Evolutionary conservation across 2,113 vertebrate species (phyloP).

Genomic region (Regulus satrapa): DNA sequence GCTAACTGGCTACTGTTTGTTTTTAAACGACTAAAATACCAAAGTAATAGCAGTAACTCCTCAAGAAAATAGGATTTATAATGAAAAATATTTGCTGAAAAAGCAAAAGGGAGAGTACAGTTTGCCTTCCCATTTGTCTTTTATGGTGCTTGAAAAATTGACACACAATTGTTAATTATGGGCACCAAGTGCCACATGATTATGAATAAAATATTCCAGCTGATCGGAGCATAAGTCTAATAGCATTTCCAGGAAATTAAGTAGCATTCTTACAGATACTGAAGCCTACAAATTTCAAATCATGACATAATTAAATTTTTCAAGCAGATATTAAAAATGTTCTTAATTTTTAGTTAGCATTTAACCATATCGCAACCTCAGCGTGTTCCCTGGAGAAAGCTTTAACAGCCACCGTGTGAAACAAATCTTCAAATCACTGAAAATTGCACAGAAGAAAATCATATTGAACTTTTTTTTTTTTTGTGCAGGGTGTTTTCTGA

Average conservation of each 20-base stretch:
- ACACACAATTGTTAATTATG: conserved; percentile 68
- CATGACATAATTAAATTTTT: conserved; percentile 61
- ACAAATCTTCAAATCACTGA: not conserved
- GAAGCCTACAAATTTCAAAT: conserved; percentile 54
- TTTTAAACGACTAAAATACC: conserved; percentile 17
- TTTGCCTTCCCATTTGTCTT: conserved; percentile 46
- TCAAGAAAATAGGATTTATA: conserved; percentile 26
- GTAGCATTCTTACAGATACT: conserved; percentile 57
- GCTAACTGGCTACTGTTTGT: not conserved
- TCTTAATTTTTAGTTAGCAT: conserved; percentile 44
- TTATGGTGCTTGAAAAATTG: conserved; percentile 53
- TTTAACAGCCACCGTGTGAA: not conserved
- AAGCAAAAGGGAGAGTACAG: not conserved
- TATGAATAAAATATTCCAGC: conserved; percentile 60
- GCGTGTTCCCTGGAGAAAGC: not conserved
- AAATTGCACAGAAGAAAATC: not conserved
- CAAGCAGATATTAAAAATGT: conserved; percentile 41
- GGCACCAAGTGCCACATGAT: conserved; percentile 48
- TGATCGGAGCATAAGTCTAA: conserved; percentile 56
- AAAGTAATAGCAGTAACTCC: conserved; percentile 28
- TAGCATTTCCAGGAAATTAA: conserved; percentile 57
- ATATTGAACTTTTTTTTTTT: not conserved
- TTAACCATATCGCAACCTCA: not conserved
- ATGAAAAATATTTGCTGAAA: conserved; percentile 55
- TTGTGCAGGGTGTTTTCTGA: not conserved